These are phyloP conservation scores for Progne subis DNA, from an alignment of 2,113 vertebrate species.

Conservation along the genomic window DNA sequence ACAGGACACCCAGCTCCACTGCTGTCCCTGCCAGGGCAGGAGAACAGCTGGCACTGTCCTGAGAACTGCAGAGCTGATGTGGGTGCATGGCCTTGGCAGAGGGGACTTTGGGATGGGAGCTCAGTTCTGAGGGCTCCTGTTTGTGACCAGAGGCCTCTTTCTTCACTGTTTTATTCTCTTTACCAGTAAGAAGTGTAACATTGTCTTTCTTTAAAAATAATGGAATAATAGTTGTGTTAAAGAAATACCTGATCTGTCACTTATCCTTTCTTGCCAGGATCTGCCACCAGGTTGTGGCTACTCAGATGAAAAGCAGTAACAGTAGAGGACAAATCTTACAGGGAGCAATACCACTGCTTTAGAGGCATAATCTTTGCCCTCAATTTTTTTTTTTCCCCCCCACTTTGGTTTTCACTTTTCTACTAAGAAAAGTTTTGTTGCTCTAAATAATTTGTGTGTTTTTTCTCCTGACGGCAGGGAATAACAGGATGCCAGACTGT, in stretches of 20 bases:
- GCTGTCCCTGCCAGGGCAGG: neutral
- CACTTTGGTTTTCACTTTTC: neutral
- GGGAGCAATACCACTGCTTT: neutral
- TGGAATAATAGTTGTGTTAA: neutral
- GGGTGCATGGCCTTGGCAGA: neutral
- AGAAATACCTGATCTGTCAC: neutral
- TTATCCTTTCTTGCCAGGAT: neutral
- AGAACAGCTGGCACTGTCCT: neutral
- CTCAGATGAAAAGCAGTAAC: neutral
- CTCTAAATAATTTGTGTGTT: neutral
- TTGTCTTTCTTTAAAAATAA: neutral
- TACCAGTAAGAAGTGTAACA: accelerated
- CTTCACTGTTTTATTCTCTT: neutral
- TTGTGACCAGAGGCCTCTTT: neutral
- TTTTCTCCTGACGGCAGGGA: neutral
- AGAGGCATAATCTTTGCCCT: neutral
- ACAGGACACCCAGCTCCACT: neutral
- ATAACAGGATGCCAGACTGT: neutral
- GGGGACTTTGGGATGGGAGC: neutral
- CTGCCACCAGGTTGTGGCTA: neutral
- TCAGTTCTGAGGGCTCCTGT: neutral
- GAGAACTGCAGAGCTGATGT: neutral
- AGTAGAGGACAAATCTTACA: neutral
- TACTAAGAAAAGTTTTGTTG: neutral
- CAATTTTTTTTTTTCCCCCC: neutral